These are phyloP conservation scores for Eupithecia centaureata DNA, from an alignment of 2,888 invertebrate genomes.

Conservation along the genomic window DNA sequence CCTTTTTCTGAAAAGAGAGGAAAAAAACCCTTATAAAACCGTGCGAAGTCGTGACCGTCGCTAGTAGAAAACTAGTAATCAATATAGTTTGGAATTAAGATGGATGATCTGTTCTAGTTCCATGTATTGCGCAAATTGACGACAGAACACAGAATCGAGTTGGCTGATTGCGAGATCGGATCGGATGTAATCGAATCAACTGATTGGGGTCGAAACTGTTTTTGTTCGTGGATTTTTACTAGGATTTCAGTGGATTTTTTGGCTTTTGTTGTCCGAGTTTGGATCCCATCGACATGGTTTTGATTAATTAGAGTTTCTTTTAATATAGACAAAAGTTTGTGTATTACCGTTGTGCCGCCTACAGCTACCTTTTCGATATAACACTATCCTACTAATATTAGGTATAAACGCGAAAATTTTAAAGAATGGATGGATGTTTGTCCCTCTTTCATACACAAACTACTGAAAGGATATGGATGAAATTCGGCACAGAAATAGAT, in stretches of 20 bases:
- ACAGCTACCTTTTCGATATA: no score
- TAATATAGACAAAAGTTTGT: background rate
- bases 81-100: background rate
- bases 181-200: slow-evolving; percentile 35
- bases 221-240: slow-evolving; percentile 17
- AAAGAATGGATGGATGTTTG: no score
- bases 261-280: background rate
- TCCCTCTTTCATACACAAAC: no score
- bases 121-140: slow-evolving; percentile 34
- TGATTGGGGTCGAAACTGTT: slow-evolving; percentile 30
- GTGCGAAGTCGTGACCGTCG: background rate
- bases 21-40: no score
- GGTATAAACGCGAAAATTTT: no score
- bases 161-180: slow-evolving; percentile 57
- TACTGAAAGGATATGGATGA: no score
- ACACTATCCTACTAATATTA: no score
- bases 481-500: no score
- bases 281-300: background rate
- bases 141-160: slow-evolving; percentile 51
- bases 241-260: background rate
- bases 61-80: background rate
- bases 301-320: background rate
- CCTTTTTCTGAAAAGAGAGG: no score
- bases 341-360: background rate
- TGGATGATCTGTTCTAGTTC: background rate